Conservation (phyloP, 2,113 vertebrate genomes). For the Fulica atra region DNA sequence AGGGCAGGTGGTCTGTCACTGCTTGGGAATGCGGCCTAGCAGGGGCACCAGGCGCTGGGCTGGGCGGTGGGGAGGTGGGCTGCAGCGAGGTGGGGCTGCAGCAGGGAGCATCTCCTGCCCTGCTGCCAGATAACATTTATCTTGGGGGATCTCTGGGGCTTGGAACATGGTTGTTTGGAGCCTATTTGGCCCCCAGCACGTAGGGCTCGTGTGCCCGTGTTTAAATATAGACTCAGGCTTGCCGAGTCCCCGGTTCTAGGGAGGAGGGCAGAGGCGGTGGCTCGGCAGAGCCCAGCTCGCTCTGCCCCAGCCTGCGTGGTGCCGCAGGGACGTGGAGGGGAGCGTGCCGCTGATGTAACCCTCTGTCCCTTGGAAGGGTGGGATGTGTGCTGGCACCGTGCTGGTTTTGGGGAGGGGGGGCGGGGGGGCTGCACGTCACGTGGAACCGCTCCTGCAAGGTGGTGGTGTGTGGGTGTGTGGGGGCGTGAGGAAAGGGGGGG, state of each 20-base stretch:
- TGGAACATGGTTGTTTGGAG: not conserved
- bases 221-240: slow-evolving; percentile 5
- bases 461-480: not conserved
- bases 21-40: not conserved
- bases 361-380: not conserved
- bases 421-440: not conserved
- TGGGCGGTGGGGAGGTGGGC: fast-evolving
- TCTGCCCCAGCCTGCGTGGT: not conserved
- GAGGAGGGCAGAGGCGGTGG: not conserved
- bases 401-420: not conserved
- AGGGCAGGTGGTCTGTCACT: not conserved
- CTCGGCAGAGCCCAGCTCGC: not conserved
- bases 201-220: not conserved
- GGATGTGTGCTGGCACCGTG: not conserved
- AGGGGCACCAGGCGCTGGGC: not conserved
- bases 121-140: not conserved
- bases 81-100: not conserved
- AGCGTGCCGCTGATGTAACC: not conserved
- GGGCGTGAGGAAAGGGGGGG: not conserved
- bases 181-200: not conserved
- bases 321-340: not conserved
- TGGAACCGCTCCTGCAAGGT: not conserved
- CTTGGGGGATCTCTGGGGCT: not conserved
- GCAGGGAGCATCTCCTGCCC: not conserved
- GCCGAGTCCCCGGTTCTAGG: not conserved